These are phyloP conservation scores for Luffia ferchaultella DNA, from an alignment of 2,888 invertebrate genomes.

Conservation along the genomic window DNA sequence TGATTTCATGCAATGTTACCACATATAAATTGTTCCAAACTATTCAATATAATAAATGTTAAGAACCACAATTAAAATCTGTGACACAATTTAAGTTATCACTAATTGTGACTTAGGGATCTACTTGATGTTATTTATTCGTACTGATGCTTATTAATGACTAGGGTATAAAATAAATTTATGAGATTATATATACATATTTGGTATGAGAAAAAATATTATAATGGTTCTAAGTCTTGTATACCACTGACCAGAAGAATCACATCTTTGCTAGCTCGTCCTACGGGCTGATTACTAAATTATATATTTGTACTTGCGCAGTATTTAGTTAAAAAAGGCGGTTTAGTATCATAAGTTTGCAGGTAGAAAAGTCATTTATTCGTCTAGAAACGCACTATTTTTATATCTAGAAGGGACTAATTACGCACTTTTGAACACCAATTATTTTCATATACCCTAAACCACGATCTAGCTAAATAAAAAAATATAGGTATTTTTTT, in stretches of 20 bases:
- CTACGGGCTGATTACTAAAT: background rate
- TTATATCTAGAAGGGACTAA: constrained; percentile 30
- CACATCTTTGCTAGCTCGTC: background rate
- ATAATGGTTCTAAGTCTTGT: too few relatives aligned
- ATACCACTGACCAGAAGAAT: background rate
- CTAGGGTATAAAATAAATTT: too few relatives aligned
- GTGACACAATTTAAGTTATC: too few relatives aligned
- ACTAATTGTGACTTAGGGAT: too few relatives aligned
- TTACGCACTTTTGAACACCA: constrained; percentile 52
- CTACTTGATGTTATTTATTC: too few relatives aligned
- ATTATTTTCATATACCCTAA: constrained; percentile 49
- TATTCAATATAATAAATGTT: too few relatives aligned
- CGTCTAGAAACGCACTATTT: constrained; percentile 32
- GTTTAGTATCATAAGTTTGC: background rate
- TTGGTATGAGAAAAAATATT: too few relatives aligned
- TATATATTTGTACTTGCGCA: background rate
- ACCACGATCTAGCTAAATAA: constrained; percentile 58
- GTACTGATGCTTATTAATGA: too few relatives aligned
- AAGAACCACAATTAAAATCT: too few relatives aligned
- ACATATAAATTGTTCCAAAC: too few relatives aligned
- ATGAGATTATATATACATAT: too few relatives aligned
- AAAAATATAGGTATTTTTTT: constrained; percentile 50
- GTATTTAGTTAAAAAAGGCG: background rate
- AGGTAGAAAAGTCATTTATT: constrained; percentile 25
- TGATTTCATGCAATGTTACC: too few relatives aligned